Base-by-base conservation (phyloP, 2,113 vertebrate genomes). In the Leucosticte australis region DNA sequence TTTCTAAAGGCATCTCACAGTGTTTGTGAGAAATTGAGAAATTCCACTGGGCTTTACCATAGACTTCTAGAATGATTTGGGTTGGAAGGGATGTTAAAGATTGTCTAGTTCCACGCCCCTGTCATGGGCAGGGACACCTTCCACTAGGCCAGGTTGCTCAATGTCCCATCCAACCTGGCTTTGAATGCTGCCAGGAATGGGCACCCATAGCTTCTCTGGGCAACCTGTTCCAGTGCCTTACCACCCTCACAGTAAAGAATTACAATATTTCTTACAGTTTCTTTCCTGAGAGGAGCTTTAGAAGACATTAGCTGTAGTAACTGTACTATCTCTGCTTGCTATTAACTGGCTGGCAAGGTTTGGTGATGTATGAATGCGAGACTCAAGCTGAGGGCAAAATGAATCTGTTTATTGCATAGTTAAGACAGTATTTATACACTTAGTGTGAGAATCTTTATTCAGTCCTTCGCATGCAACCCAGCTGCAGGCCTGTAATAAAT, bases 401-500 rank as follows among this genome's bases (percentile, higher is more conserved):
- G 9, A 56, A 56, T 67, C 27, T 46, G 49, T 65, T 67, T 37
- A 31, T 30, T 46, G 33, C 39, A 80, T 50, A 55, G 27, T 35
- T 65, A 46, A 55, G 33, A 24, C 26, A 44, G 49, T 37, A 31
- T 13, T 65, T 80, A 31, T 2, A 37, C 27, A 31, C 26, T 37
- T 37, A 37, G 7, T 55, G 13, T 55, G 62, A 24, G 21, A 20
- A 35, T 46, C 21, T 37, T 37, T 55, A 33, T 46, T 55, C 33
- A 65, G 49, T 65, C 49, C 39, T 65, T 65, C 0, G 3, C 39
- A 37, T 1, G 3, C 39, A 55, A 19, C 39, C 20, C 0, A 0
- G 19, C 18, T 55, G 50, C 62, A 80, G 16, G 50, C 15, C 39
- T 35, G 62, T 35, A 37, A 31, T 65, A 55, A 67, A 67, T 67